phyloP scores from a whole-genome alignment of 2,113 vertebrate species.

The Hirundichthys speculiger region DNA sequence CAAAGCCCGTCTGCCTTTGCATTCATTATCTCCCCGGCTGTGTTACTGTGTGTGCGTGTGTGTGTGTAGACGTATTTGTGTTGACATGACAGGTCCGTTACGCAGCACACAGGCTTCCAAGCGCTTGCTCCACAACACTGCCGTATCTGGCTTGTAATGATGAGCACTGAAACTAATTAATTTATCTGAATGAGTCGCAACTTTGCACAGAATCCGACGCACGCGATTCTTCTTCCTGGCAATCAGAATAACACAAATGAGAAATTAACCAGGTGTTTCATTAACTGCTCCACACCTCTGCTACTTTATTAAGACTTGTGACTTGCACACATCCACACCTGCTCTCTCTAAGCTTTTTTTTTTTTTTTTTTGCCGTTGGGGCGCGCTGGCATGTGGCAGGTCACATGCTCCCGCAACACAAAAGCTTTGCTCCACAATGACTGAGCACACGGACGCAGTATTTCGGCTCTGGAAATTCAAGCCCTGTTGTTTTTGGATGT shows the following conservation, averaged over 20 bases:
- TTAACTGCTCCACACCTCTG: conserved; percentile 55
- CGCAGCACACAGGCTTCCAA: conserved; percentile 14
- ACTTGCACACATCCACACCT: conserved; percentile 38
- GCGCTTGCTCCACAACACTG: conserved; percentile 41
- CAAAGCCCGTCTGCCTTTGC: conserved; percentile 1
- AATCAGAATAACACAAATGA: conserved; percentile 7
- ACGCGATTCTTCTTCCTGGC: not conserved
- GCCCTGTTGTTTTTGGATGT: conserved; percentile 10
- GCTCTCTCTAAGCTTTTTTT: conserved; percentile 7
- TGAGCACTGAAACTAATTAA: conserved; percentile 12
- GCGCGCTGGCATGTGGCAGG: conserved; percentile 4
- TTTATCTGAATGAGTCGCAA: not conserved
- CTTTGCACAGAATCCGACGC: not conserved
- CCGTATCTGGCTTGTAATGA: not conserved
- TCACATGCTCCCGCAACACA: too few relatives aligned
- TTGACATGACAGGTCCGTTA: conserved; percentile 47
- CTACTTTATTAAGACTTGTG: conserved; percentile 54
- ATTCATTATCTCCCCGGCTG: conserved; percentile 16
- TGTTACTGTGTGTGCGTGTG: conserved; percentile 7
- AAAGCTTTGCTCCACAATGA: not conserved
- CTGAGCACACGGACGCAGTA: not conserved
- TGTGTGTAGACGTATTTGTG: conserved; percentile 18
- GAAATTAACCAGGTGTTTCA: conserved; percentile 47
- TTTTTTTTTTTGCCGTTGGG: not conserved
- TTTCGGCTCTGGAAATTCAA: conserved; percentile 32